A percentile compares a stretch with the other conserved stretches of the same genome.
These are phyloP conservation scores for Ochotona princeps DNA, from an alignment of 2,113 vertebrate species.

Conservation along the genomic window DNA sequence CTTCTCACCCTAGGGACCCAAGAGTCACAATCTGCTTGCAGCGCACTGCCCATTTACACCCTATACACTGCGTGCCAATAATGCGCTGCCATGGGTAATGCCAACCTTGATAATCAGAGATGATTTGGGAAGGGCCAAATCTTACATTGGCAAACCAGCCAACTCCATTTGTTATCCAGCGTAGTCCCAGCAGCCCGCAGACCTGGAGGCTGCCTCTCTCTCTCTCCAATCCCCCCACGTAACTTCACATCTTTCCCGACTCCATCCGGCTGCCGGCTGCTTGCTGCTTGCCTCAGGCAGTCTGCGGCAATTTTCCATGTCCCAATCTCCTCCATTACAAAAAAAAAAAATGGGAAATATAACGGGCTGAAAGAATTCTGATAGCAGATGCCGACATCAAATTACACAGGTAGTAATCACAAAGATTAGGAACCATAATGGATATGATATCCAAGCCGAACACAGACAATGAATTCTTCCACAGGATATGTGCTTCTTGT, in stretches of 20 bases:
- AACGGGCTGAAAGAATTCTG: conserved; percentile 79
- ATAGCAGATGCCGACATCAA: conserved; percentile 77
- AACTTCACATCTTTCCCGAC: background rate
- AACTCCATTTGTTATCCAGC: background rate
- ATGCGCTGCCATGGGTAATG: background rate
- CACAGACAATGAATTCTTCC: conserved; percentile 72
- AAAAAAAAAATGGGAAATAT: conserved; percentile 64
- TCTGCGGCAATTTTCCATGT: conserved; percentile 75
- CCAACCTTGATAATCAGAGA: background rate
- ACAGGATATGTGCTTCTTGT: conserved; percentile 71
- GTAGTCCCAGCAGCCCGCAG: background rate
- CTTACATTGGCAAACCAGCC: background rate
- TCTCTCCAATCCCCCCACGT: background rate
- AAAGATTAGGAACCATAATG: conserved; percentile 77
- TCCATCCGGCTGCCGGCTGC: conserved; percentile 65
- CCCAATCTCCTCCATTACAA: conserved; percentile 70
- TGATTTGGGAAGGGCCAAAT: background rate
- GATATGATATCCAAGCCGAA: conserved; percentile 78
- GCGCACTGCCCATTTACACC: background rate
- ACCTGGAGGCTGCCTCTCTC: background rate
- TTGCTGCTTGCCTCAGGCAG: conserved; percentile 74
- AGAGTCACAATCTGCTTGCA: background rate
- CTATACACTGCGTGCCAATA: background rate
- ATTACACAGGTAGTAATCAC: conserved; percentile 80
- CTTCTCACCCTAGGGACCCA: background rate